These are phyloP conservation scores for Agrochola litura DNA, from an alignment of 2,888 invertebrate species.

Conservation along the genomic window DNA sequence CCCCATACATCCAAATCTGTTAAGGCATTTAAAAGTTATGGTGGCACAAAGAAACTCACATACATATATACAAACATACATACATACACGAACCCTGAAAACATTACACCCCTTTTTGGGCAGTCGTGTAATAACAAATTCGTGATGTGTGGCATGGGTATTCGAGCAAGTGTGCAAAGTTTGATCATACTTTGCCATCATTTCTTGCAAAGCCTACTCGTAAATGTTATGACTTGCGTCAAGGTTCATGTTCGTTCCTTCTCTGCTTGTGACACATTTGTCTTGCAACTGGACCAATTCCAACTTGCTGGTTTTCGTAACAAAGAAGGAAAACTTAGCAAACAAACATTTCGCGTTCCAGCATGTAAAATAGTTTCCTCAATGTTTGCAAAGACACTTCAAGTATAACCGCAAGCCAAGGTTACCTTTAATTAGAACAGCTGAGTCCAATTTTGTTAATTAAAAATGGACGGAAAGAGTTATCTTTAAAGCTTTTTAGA, in stretches of 20 bases:
- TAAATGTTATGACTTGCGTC: background rate
- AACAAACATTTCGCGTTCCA: background rate
- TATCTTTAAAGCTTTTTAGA: slow-evolving; percentile 1
- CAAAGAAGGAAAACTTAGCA: background rate
- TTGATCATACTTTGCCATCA: background rate
- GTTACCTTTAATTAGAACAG: slow-evolving; percentile 15
- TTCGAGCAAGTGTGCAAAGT: background rate
- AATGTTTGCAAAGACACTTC: slow-evolving; percentile 8
- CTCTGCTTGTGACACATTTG: background rate
- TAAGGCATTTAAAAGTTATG: too few species aligned
- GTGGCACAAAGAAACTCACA: too few species aligned
- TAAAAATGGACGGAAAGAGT: slow-evolving; percentile 9
- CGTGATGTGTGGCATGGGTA: background rate
- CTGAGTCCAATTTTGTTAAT: slow-evolving; percentile 27
- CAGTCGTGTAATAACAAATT: background rate
- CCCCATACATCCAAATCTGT: too few species aligned
- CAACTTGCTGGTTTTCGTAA: background rate
- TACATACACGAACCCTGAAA: too few species aligned
- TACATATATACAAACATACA: too few species aligned
- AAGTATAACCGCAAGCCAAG: slow-evolving; percentile 6
- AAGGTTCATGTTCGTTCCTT: background rate
- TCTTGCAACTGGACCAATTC: background rate
- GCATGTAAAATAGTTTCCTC: background rate
- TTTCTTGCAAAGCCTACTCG: background rate
- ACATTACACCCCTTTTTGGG: too few species aligned